These are phyloP conservation scores for Benthosema pterotum DNA, from an alignment of 2,797 vertebrate genomes.

Conservation along the genomic window DNA sequence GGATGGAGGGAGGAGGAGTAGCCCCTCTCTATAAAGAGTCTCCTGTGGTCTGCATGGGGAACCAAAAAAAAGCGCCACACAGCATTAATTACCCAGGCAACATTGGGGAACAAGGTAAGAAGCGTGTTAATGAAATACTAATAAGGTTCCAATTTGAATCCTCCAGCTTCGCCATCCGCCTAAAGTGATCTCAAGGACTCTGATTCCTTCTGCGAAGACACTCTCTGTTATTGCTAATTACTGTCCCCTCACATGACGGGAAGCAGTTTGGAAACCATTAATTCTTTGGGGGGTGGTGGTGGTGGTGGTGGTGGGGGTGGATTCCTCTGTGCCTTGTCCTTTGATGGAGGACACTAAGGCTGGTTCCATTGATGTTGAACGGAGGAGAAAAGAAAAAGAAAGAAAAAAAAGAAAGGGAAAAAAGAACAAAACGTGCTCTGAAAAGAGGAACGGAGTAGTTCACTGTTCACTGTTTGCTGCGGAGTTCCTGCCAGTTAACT, in stretches of 20 bases:
- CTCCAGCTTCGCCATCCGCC: slow-evolving; percentile 62
- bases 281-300: slow-evolving; percentile 30
- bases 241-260: slow-evolving; percentile 67
- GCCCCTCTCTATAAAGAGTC: slow-evolving; percentile 52
- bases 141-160: slow-evolving; percentile 75
- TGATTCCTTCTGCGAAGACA: slow-evolving; percentile 55
- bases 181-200: slow-evolving; percentile 77
- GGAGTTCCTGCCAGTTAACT: slow-evolving; percentile 47
- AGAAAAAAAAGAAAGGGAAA: slow-evolving; percentile 21
- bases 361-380: slow-evolving; percentile 45
- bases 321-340: slow-evolving; percentile 66
- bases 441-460: slow-evolving; percentile 28
- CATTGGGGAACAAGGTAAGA: slow-evolving; percentile 76
- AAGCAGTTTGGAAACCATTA: slow-evolving; percentile 66
- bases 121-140: slow-evolving; percentile 81
- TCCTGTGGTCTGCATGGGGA: slow-evolving; percentile 55
- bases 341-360: slow-evolving; percentile 63
- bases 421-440: slow-evolving; percentile 21
- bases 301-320: slow-evolving; percentile 32
- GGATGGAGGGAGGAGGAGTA: too few species aligned
- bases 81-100: slow-evolving; percentile 76
- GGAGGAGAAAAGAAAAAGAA: slow-evolving; percentile 29
- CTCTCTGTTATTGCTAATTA: slow-evolving; percentile 75
- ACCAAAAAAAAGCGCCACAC: slow-evolving; percentile 51
- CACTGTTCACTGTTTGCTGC: slow-evolving; percentile 28